These are phyloP conservation scores for Paelopatides confundens DNA, from an alignment of 53 echinoderm and acorn worm species.

Conservation along the genomic window DNA sequence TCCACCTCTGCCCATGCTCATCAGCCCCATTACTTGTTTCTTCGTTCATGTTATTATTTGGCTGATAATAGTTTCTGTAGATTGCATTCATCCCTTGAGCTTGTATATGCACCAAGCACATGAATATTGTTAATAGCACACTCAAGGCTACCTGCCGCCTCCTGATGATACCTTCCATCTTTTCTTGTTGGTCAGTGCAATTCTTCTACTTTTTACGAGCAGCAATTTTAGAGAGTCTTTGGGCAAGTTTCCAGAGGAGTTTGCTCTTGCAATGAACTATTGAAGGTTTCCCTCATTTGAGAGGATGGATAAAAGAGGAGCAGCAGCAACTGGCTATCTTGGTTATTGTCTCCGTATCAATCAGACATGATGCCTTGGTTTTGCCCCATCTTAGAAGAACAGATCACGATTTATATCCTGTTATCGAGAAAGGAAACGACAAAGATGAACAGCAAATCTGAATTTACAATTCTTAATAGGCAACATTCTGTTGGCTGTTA, in stretches of 20 bases:
- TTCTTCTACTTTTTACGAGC: not conserved
- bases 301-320: not conserved
- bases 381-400: slow-evolving; percentile 35
- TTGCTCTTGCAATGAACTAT: not conserved
- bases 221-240: not conserved
- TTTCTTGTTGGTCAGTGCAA: too few species aligned
- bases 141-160: not conserved
- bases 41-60: not conserved
- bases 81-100: slow-evolving; percentile 49
- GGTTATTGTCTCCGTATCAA: not conserved
- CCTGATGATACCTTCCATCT: not conserved
- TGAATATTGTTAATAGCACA: slow-evolving; percentile 4
- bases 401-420: slow-evolving; percentile 14
- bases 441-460: slow-evolving; percentile 9
- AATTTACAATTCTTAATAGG: not conserved
- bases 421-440: not conserved
- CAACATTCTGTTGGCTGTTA: slow-evolving; percentile 15
- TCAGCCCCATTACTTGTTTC: not conserved
- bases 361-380: slow-evolving; percentile 12
- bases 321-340: not conserved
- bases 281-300: not conserved
- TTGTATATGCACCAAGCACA: not conserved
- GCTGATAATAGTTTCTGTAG: slow-evolving; percentile 45
- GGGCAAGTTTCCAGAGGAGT: not conserved
- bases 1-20: slow-evolving; percentile 53